Conservation (phyloP, 2,797 vertebrate species). For the Corythornis leucogaster region DNA sequence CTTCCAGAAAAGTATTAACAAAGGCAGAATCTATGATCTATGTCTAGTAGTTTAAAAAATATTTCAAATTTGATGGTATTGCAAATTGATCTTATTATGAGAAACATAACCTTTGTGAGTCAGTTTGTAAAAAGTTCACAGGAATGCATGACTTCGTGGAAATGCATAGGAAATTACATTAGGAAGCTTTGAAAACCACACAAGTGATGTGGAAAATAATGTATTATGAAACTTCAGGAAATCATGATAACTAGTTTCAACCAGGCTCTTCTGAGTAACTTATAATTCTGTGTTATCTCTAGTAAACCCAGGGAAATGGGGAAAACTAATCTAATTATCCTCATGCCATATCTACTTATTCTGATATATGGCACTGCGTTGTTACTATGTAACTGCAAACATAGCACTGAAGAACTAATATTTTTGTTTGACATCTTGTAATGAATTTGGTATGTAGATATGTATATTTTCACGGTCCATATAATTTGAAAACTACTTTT, state of each 20-base stretch:
- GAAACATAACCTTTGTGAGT: constrained; percentile 16
- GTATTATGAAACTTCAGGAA: constrained; percentile 28
- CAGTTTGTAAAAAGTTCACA: constrained; percentile 8
- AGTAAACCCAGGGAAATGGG: constrained; percentile 13
- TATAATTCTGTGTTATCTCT: constrained; percentile 1
- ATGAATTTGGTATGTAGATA: neutral
- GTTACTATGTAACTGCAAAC: neutral
- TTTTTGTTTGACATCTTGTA: neutral
- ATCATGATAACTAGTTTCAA: constrained; percentile 34
- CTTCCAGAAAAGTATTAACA: constrained; percentile 18
- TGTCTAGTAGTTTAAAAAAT: constrained; percentile 4
- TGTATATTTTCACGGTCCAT: constrained; percentile 15
- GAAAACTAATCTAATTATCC: constrained; percentile 31
- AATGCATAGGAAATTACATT: constrained; percentile 27
- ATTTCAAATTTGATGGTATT: constrained; percentile 41
- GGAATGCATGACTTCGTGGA: constrained; percentile 7
- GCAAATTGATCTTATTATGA: constrained; percentile 29
- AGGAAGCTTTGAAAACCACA: constrained; percentile 33
- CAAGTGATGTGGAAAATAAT: constrained; percentile 30
- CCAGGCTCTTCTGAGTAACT: constrained; percentile 6
- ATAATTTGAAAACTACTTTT: neutral
- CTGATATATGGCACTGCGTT: neutral
- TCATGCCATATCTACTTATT: neutral
- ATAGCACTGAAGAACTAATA: neutral
- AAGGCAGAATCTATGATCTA: neutral